These are phyloP conservation scores for Danionella cerebrum DNA, from an alignment of 2,113 vertebrate genomes.

Conservation along the genomic window DNA sequence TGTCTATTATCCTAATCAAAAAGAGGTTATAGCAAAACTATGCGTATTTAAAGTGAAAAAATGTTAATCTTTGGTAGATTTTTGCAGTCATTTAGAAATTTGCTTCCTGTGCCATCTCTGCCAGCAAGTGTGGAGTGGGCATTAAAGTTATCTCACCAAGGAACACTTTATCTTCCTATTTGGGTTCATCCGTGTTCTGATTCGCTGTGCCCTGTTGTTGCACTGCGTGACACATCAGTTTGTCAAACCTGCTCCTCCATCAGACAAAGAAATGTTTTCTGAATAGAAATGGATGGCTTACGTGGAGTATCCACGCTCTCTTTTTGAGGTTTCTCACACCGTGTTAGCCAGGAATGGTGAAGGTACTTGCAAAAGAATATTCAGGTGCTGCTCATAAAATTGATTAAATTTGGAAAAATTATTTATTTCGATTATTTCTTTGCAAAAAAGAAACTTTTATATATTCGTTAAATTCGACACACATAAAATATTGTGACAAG, in stretches of 20 bases:
- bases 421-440: too few relatives aligned
- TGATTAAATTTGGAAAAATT: too few relatives aligned
- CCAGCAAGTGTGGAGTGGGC: not conserved
- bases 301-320: not conserved
- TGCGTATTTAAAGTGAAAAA: not conserved
- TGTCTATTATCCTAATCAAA: too few relatives aligned
- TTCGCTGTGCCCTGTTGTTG: constrained; percentile 26
- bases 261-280: too few relatives aligned
- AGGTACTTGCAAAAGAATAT: too few relatives aligned
- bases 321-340: too few relatives aligned
- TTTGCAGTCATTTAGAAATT: constrained; percentile 6
- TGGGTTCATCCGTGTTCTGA: constrained; percentile 37
- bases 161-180: constrained; percentile 41
- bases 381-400: too few relatives aligned
- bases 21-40: too few relatives aligned
- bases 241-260: constrained; percentile 36
- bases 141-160: constrained; percentile 37
- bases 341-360: too few relatives aligned
- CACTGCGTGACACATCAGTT: constrained; percentile 30
- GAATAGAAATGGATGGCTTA: constrained; percentile 17
- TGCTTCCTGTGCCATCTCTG: not conserved
- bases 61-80: not conserved
- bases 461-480: too few relatives aligned
- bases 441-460: too few relatives aligned
- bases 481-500: too few relatives aligned